Percentiles rank a stretch among this genome's conserved stretches.
These are phyloP conservation scores for Sciurus carolinensis DNA, from an alignment of 2,797 vertebrate genomes.

Conservation along the genomic window DNA sequence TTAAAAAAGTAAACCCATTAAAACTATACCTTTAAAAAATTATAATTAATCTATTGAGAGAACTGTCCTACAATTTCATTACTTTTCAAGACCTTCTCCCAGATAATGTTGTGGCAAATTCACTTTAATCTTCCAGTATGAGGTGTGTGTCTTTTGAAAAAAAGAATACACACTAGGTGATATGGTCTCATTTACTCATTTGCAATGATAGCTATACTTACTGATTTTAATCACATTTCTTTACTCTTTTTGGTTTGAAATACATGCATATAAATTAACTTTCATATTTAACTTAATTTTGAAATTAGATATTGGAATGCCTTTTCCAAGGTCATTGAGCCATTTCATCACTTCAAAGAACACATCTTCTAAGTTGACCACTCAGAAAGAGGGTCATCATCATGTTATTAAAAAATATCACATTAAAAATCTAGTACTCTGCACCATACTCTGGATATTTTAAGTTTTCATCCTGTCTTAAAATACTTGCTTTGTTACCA, in stretches of 20 bases:
- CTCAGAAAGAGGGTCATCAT: background rate
- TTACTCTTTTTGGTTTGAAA: constrained; percentile 22
- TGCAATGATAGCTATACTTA: background rate
- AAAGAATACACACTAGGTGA: background rate
- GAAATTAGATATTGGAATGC: background rate
- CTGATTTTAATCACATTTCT: background rate
- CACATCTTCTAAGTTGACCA: background rate
- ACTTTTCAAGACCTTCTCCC: background rate
- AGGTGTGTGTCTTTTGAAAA: background rate
- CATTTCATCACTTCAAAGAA: background rate
- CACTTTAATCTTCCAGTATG: background rate
- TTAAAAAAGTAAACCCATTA: constrained; percentile 9
- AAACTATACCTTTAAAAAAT: background rate
- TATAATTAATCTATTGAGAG: background rate
- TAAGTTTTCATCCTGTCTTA: background rate
- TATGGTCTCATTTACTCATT: background rate
- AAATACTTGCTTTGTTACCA: background rate
- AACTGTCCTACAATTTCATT: background rate
- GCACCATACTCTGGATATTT: background rate
- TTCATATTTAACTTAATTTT: constrained; percentile 63
- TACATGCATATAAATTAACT: background rate
- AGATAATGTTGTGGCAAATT: background rate
- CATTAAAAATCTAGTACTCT: background rate
- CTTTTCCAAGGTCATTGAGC: background rate
- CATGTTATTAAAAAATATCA: background rate